Percentiles rank a stretch among this genome's conserved stretches.
Conservation (phyloP, 2,797 vertebrate genomes). For the Otolemur crassicaudatus region DNA sequence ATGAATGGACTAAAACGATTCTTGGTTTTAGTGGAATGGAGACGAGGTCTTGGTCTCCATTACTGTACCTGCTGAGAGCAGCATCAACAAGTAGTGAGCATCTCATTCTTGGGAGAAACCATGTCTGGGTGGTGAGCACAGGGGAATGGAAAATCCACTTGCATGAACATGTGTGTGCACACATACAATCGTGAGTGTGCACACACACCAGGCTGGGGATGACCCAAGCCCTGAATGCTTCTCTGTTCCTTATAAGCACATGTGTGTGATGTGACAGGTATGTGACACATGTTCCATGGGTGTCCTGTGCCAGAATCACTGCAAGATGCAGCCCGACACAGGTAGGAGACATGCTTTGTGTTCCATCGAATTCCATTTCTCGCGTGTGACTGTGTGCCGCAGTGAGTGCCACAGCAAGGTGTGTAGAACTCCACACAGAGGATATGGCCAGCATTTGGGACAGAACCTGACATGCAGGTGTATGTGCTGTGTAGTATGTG, state of each 20-base stretch:
- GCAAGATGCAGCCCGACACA: too few species aligned
- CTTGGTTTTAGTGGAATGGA: too few species aligned
- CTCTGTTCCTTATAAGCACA: rapidly evolving
- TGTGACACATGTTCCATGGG: background rate
- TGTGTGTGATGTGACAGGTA: background rate
- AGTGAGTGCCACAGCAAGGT: too few species aligned
- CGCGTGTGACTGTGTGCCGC: too few species aligned
- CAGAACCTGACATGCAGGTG: background rate
- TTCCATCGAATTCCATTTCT: rapidly evolving
- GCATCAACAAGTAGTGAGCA: background rate
- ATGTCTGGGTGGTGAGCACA: too few species aligned
- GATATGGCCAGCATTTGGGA: too few species aligned
- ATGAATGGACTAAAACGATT: too few species aligned
- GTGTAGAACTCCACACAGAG: rapidly evolving
- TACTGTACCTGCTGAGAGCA: background rate
- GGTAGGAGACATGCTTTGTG: rapidly evolving
- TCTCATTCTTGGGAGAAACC: background rate
- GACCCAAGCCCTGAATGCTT: too few species aligned
- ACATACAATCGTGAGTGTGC: background rate
- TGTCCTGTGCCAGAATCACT: background rate
- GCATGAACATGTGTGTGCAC: background rate
- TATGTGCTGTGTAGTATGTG: background rate
- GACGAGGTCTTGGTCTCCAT: background rate
- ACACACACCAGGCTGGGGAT: background rate
- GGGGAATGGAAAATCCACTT: background rate